These are phyloP conservation scores for Apomyelois bistriatella DNA, from an alignment of 2,888 invertebrate species.

Conservation along the genomic window DNA sequence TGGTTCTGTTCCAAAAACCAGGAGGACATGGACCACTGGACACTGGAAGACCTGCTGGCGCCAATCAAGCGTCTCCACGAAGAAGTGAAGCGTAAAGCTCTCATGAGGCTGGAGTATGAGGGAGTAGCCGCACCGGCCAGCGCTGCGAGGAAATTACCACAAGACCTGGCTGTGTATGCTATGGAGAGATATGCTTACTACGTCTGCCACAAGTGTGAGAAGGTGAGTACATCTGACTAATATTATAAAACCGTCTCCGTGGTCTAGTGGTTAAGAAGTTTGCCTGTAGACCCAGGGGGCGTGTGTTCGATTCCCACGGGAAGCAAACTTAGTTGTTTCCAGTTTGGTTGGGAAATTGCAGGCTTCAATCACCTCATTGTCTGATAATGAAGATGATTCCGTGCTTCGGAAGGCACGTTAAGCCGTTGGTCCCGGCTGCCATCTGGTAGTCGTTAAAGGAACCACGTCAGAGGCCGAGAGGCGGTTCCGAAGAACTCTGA, in stretches of 20 bases:
- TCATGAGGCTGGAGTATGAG: constrained; percentile 98
- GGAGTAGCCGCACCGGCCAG: constrained; percentile 87
- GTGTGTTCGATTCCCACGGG: no score
- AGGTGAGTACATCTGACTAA: constrained; percentile 60
- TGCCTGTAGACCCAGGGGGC: no score
- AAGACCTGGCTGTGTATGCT: constrained; percentile 92
- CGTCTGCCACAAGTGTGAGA: constrained; percentile 96
- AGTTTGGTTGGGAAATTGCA: no score
- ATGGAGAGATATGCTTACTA: constrained; percentile 99
- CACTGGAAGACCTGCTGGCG: constrained; percentile 86
- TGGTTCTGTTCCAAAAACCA: constrained; percentile 39
- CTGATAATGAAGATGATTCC: no score
- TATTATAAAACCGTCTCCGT: neutral
- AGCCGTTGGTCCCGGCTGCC: no score
- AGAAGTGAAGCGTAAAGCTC: constrained; percentile 95
- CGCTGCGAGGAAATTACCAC: constrained; percentile 84
- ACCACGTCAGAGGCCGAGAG: no score
- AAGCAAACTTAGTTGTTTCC: no score
- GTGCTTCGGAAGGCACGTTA: no score
- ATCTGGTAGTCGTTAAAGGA: no score
- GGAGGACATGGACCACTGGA: constrained; percentile 91
- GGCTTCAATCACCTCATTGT: no score
- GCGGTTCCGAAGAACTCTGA: no score
- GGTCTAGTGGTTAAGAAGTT: no score
- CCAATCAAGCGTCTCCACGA: constrained; percentile 91